Base-by-base conservation (phyloP, 2,888 invertebrate genomes). In the Eristalis pertinax region DNA sequence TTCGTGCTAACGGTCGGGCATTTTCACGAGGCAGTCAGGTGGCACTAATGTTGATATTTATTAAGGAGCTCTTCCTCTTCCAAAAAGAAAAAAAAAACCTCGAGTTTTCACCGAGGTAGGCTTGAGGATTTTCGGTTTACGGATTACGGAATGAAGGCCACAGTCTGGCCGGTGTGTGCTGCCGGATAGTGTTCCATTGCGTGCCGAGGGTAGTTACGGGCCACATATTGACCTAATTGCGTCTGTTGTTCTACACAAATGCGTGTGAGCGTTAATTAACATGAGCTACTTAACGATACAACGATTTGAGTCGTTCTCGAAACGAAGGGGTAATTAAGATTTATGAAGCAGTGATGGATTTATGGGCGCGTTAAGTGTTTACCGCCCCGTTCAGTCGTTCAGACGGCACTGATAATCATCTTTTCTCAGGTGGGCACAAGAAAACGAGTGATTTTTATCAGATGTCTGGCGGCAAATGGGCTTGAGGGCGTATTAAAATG, bases 41-140 rank as follows among this genome's bases (percentile, higher is more conserved):
- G 80, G 19, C 70, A 63, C 63, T 80, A 84, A 84, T 80, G 80
- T 62, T 63, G n/a, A 63, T 72, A 72, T 67, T 76, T 80, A 80
- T 72, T 63, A 76, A 80, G 67, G 75, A 68, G 80, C 67, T 63
- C 72, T 69, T 60, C 1, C 22, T 32, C 32, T 10, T 32, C 32
- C 32, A 10, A 8, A 35, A 60, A 50, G 43, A n/a, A n/a, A n/a
- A n/a, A n/a, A n/a, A n/a, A n/a, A n/a, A n/a, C n/a, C n/a, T n/a
- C 29, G 74, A n/a, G 32, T 79, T 70, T 60, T 70, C 78, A 67
- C 68, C 72, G 73, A 4, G 29, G 11, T 19, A 43, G n/a, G 67
- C 43, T 68, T 50, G 43, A 19, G 50, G 50, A 19, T 8, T 19
- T 8, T 5, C 1, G 19, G 50, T 19, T 19, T 8, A 5, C 8